These are phyloP conservation scores for Frankliniella intonsa DNA, from an alignment of 2,888 invertebrate genomes.

Conservation along the genomic window DNA sequence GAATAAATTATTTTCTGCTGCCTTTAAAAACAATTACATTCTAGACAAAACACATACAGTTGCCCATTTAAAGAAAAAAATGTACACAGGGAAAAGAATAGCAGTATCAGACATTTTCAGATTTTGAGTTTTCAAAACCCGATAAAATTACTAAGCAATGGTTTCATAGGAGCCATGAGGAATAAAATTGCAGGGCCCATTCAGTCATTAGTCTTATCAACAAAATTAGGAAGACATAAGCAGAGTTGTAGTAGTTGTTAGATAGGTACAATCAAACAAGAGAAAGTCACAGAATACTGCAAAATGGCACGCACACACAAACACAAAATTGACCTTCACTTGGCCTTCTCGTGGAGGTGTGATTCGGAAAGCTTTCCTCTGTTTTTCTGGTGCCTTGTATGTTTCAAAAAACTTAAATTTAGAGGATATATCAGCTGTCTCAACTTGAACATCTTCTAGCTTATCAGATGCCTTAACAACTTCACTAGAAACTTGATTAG, in stretches of 20 bases:
- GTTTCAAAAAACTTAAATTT: constrained; percentile 89
- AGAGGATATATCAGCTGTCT: constrained; percentile 77
- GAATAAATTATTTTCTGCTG: no score
- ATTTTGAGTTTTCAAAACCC: background rate
- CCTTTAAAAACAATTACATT: no score
- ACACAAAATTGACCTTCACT: constrained; percentile 52
- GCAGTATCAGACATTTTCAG: background rate
- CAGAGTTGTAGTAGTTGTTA: no score
- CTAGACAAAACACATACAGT: no score
- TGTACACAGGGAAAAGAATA: background rate
- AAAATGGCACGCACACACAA: constrained; percentile 28
- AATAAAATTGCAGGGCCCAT: no score
- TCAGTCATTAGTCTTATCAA: no score
- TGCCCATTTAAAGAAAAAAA: background rate
- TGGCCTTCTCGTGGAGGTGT: constrained; percentile 81
- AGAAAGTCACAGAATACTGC: background rate
- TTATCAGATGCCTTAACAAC: constrained; percentile 69
- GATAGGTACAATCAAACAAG: no score
- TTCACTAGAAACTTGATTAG: constrained; percentile 50
- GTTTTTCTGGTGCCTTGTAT: constrained; percentile 66
- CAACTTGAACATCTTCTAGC: constrained; percentile 70
- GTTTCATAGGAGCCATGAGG: no score
- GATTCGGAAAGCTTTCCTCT: constrained; percentile 73
- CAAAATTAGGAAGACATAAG: no score
- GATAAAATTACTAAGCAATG: no score